These are phyloP conservation scores for Collichthys lucidus DNA, from an alignment of 2,113 vertebrate species.

Conservation along the genomic window DNA sequence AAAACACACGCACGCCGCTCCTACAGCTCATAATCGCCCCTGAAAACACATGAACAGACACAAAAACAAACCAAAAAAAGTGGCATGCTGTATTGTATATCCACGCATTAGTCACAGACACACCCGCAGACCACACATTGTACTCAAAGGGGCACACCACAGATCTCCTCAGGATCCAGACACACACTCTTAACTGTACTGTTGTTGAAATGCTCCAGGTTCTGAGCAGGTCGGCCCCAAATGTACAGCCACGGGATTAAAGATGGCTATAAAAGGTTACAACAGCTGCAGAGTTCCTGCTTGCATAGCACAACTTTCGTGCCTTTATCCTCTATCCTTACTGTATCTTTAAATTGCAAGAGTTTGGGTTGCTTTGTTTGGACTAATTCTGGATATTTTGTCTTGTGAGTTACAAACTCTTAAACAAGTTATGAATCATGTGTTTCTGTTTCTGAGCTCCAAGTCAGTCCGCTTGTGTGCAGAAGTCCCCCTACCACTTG, in stretches of 20 bases:
- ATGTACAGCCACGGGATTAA: constrained; percentile 27
- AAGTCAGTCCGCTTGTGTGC: not conserved
- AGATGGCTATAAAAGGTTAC: constrained; percentile 37
- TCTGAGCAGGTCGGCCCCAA: constrained; percentile 15
- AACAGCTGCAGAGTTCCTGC: constrained; percentile 20
- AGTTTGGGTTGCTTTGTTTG: not conserved
- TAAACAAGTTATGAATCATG: not conserved
- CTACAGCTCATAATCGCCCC: constrained; percentile 36
- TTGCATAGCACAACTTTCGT: not conserved
- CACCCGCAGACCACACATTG: constrained; percentile 52
- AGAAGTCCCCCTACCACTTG: not conserved
- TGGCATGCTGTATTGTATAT: constrained; percentile 28
- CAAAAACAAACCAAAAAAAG: constrained; percentile 43
- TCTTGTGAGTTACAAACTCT: not conserved
- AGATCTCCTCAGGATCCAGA: constrained; percentile 19
- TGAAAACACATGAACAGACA: constrained; percentile 15
- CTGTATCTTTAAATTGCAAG: not conserved
- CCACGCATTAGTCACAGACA: constrained; percentile 51
- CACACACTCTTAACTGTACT: not conserved
- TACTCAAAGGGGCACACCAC: constrained; percentile 25
- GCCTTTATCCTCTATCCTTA: constrained; percentile 12
- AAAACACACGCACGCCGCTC: constrained; percentile 25
- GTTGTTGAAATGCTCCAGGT: constrained; percentile 21
- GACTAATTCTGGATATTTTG: not conserved
- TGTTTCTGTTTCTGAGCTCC: not conserved